These are phyloP conservation scores for Hemicentrotus pulcherrimus DNA, from an alignment of 35 echinoderm and acorn worm genomes.

Conservation along the genomic window DNA sequence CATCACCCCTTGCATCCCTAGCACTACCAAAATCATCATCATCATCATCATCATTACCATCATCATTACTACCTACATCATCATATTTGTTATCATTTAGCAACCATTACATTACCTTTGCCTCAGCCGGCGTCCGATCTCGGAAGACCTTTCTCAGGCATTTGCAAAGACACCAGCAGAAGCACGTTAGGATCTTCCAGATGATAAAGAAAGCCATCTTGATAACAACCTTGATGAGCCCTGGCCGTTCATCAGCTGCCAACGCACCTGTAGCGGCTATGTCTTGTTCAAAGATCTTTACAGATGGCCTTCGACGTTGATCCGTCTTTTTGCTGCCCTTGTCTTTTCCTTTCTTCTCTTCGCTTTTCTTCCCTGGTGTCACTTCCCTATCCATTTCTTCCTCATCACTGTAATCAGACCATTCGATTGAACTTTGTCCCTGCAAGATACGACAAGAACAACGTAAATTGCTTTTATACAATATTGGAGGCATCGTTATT, in stretches of 20 bases:
- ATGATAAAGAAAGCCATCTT: neutral
- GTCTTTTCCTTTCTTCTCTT: conserved; percentile 26
- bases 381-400: neutral
- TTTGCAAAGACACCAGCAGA: conserved; percentile 35
- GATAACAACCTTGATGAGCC: conserved; percentile 3
- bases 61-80: too few relatives aligned
- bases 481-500: too few relatives aligned
- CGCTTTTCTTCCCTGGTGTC: neutral
- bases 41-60: too few relatives aligned
- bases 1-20: too few relatives aligned
- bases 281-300: conserved; percentile 25
- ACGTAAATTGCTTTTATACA: neutral
- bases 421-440: neutral
- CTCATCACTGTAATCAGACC: neutral
- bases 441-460: neutral
- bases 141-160: conserved; percentile 16
- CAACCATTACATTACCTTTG: neutral
- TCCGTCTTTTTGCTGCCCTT: neutral
- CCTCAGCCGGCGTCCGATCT: conserved; percentile 37
- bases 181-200: conserved; percentile 30
- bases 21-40: too few relatives aligned
- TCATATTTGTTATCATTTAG: too few relatives aligned
- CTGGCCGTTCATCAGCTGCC: neutral
- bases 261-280: neutral
- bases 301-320: neutral